Base-by-base conservation (phyloP, 2,888 invertebrate species). In the Phaonia tiefii region DNA sequence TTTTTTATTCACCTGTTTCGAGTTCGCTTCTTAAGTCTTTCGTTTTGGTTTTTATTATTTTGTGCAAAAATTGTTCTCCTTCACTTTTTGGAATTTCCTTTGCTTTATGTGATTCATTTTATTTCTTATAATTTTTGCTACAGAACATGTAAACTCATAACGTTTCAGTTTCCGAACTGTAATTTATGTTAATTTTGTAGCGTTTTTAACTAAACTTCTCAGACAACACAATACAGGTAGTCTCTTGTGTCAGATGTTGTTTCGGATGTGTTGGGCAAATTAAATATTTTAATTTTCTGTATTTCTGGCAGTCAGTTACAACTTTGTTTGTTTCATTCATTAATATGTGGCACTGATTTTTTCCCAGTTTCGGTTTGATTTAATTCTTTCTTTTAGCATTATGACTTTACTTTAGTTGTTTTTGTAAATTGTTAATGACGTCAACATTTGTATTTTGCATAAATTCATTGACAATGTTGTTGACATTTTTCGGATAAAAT, bases 141-240 rank as follows among this genome's bases (percentile, higher is more conserved):
- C n/a, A n/a, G n/a, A n/a, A n/a, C 20, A 65, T 46, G 25, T 26
- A 10, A 26, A 65, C 26, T 65, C 65, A 46, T 46, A 46, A 46
- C 46, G 25, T 65, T 65, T 65, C 4, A n/a, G 13, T n/a, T 63
- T 13, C 39, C 44, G 25, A 11, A 44, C 22, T 25, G 20, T 44
- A 44, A 42, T 65, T 5, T 26, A 65, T 65, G 65, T 15, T 46
- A 65, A 65, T 65, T 37, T 26, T 65, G 22, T 46, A 46, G 4
- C 39, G 65, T 15, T 46, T 3, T 46, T 42, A 46, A 25, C 22
- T 25, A 54, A 22, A 25, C 54, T 25, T 4, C 25, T 54, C 25
- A 54, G 13, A 20, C 22, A 54, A 22, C 3, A 25, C 0, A 46
- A 65, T 13, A 63, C 46, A 26, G 46, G 63, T 63, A 63, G 46